These are phyloP conservation scores for Argyra leucocephala DNA, from an alignment of 2,888 invertebrate species.

Conservation along the genomic window DNA sequence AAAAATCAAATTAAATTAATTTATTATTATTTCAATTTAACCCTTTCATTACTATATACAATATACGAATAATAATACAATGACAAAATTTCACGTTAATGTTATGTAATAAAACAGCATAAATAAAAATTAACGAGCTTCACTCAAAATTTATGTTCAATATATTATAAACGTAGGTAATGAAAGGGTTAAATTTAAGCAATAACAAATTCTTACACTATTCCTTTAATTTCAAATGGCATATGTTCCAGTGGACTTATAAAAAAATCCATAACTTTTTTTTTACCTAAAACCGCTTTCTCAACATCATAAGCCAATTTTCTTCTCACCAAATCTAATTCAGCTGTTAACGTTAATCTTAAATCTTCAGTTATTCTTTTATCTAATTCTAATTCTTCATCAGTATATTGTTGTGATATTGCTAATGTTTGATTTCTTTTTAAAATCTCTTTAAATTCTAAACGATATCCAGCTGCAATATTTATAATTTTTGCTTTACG, in stretches of 20 bases:
- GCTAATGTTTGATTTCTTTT: slow-evolving; percentile 51
- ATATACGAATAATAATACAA: not conserved
- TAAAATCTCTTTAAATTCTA: slow-evolving; percentile 51
- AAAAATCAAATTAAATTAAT: not conserved
- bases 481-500: slow-evolving; percentile 53
- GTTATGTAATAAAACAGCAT: no score
- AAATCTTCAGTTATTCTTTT: slow-evolving; percentile 55
- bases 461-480: slow-evolving; percentile 48
- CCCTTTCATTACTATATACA: not conserved
- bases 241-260: slow-evolving; percentile 56
- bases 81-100: no score
- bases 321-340: slow-evolving; percentile 53
- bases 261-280: slow-evolving; percentile 58
- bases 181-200: not conserved
- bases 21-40: not conserved
- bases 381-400: slow-evolving; percentile 58
- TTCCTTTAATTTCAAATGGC: slow-evolving; percentile 51
- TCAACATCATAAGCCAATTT: slow-evolving; percentile 62
- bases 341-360: slow-evolving; percentile 49
- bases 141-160: not conserved
- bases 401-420: slow-evolving; percentile 49
- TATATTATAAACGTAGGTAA: not conserved
- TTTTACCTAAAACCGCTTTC: slow-evolving; percentile 53
- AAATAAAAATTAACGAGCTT: not conserved
- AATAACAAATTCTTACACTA: slow-evolving; percentile 44